Percentiles rank a stretch among this genome's conserved stretches.
These are phyloP conservation scores for Matsumurasca onukii DNA, from an alignment of 1,140 invertebrate genomes.

Conservation along the genomic window DNA sequence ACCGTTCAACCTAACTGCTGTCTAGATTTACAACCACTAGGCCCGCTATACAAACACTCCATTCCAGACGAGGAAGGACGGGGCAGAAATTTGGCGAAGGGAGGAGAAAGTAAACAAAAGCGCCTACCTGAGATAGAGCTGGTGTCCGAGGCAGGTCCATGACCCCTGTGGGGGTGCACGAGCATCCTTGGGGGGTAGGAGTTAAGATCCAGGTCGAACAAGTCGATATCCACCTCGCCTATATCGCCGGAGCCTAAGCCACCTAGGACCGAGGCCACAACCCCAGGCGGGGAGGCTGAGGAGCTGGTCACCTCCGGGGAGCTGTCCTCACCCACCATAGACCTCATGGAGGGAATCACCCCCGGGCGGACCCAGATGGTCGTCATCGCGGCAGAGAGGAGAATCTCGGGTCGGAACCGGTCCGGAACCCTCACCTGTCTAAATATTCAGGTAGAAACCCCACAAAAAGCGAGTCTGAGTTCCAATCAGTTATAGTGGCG, in stretches of 20 bases:
- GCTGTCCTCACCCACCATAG: constrained; percentile 51
- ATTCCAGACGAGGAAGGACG: too few species aligned
- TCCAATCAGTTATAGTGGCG: neutral
- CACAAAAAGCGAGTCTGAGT: neutral
- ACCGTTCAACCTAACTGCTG: too few species aligned
- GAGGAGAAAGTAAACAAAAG: too few species aligned
- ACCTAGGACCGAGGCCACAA: constrained; percentile 49
- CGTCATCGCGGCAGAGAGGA: constrained; percentile 23
- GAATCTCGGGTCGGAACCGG: neutral
- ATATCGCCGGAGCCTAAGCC: constrained; percentile 62
- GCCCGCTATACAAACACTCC: too few species aligned
- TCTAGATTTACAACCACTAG: too few species aligned
- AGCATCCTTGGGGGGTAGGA: constrained; percentile 36
- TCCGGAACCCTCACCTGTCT: constrained; percentile 7
- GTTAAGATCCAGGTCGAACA: constrained; percentile 71
- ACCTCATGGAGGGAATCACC: neutral
- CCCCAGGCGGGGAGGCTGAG: constrained; percentile 49
- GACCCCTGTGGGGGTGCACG: constrained; percentile 27
- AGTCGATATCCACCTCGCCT: constrained; percentile 72
- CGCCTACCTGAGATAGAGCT: constrained; percentile 53
- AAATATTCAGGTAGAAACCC: constrained; percentile 23
- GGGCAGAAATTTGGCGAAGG: too few species aligned
- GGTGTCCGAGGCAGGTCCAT: constrained; percentile 46
- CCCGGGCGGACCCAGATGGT: constrained; percentile 29
- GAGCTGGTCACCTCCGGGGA: constrained; percentile 75